These are phyloP conservation scores for Sycophila sp. DNA, from an alignment of 1,140 invertebrate genomes.

Conservation along the genomic window DNA sequence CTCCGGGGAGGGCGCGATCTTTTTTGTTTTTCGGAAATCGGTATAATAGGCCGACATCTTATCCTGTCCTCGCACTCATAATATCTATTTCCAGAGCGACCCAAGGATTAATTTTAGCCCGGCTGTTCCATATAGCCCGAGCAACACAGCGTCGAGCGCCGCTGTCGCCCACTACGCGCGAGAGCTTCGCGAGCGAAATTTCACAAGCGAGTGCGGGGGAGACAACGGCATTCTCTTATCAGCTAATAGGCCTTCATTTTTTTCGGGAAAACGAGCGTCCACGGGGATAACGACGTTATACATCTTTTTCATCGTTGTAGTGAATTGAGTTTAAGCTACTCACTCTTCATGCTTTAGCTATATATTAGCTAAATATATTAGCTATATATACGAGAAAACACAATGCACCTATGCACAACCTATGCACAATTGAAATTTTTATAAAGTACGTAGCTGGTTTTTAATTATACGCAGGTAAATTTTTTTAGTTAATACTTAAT, in stretches of 20 bases:
- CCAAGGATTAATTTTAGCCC: conserved; percentile 64
- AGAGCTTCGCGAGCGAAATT: conserved; percentile 33
- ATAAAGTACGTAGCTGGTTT: too few relatives aligned
- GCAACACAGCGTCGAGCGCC: conserved; percentile 4
- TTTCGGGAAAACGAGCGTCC: too few relatives aligned
- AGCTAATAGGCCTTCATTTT: background rate
- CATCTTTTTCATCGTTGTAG: background rate
- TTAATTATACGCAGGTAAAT: too few relatives aligned
- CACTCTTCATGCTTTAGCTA: background rate
- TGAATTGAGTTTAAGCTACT: too few relatives aligned
- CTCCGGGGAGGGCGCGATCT: too few relatives aligned
- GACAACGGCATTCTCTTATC: too few relatives aligned
- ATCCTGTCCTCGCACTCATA: conserved; percentile 68
- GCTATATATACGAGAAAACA: background rate
- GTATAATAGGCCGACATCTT: conserved; percentile 64
- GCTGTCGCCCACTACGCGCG: conserved; percentile 54
- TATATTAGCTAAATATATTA: background rate
- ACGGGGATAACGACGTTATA: too few relatives aligned
- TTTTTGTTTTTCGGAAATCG: conserved; percentile 31
- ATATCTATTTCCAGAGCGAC: conserved; percentile 67
- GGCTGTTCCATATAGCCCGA: conserved; percentile 62
- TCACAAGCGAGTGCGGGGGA: background rate
- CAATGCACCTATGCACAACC: background rate
- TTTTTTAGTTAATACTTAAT: too few relatives aligned
- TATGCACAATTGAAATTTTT: background rate